A percentile compares a stretch with the other conserved stretches of the same genome.
phyloP scores from a whole-genome alignment of 2,888 invertebrate species.

The Mimumesa dahlbomi region DNA sequence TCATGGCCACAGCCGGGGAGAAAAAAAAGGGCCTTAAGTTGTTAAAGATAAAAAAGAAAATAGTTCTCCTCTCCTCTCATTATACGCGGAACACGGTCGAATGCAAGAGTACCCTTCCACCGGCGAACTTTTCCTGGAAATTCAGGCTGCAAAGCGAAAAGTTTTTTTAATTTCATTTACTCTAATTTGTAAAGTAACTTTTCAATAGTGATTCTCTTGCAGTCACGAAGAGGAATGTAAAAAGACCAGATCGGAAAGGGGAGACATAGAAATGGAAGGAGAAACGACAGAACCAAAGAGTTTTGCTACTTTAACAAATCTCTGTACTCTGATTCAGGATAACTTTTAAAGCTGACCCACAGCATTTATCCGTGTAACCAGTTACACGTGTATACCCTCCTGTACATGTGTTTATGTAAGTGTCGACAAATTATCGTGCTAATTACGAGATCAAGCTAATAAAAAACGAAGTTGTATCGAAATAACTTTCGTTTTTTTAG shows the following conservation, averaged over 20 bases:
- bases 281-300: conserved; percentile 44
- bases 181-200: conserved; percentile 79
- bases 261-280: conserved; percentile 6
- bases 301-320: conserved; percentile 48
- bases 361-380: too few species aligned
- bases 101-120: conserved; percentile 72
- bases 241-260: conserved; percentile 5
- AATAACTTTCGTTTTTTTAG: too few species aligned
- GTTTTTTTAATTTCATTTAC: conserved; percentile 78
- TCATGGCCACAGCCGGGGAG: background rate
- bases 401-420: too few species aligned
- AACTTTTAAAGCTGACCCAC: conserved; percentile 53
- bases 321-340: conserved; percentile 69
- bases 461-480: conserved; percentile 2
- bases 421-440: background rate
- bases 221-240: conserved; percentile 39
- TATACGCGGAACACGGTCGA: conserved; percentile 73
- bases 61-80: conserved; percentile 73
- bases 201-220: conserved; percentile 74
- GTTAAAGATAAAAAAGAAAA: conserved; percentile 45
- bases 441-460: background rate
- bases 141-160: conserved; percentile 68
- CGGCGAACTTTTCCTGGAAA: conserved; percentile 70
- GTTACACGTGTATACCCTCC: too few species aligned
- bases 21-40: conserved; percentile 30